Evolutionary conservation across 2,797 vertebrate species (phyloP).

Genomic region (Otus scops): DNA sequence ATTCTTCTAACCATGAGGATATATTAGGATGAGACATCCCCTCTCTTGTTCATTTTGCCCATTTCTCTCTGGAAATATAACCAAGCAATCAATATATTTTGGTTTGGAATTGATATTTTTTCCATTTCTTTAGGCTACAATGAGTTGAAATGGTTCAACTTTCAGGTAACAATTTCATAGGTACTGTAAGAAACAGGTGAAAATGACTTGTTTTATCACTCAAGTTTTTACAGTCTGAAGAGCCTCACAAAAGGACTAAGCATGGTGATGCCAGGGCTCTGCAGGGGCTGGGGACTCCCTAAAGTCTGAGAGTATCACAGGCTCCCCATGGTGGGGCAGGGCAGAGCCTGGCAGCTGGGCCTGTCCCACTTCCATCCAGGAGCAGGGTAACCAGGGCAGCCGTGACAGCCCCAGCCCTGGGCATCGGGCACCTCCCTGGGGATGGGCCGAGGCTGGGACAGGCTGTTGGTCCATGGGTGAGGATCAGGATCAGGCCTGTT

Average conservation of each 20-base stretch:
- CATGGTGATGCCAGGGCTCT: neutral
- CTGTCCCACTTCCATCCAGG: accelerated
- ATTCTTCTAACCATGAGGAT: neutral
- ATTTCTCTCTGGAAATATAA: neutral
- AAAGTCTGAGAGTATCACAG: accelerated
- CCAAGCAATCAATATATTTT: neutral
- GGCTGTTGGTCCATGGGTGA: accelerated
- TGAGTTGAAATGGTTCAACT: neutral
- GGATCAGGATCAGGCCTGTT: neutral
- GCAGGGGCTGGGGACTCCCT: accelerated
- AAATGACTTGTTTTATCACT: neutral
- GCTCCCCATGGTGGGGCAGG: neutral
- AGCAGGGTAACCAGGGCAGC: neutral
- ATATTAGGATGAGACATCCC: neutral
- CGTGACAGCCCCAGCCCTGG: accelerated
- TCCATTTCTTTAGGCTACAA: neutral
- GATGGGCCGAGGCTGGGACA: neutral
- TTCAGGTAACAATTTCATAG: neutral
- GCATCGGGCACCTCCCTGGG: accelerated
- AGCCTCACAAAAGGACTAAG: neutral
- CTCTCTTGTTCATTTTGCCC: neutral
- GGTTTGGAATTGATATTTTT: neutral
- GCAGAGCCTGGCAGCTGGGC: neutral
- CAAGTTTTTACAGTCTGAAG: neutral
- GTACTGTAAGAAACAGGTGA: neutral